Conservation (phyloP, 2,888 invertebrate species). For the Xanthorhoe designata region DNA sequence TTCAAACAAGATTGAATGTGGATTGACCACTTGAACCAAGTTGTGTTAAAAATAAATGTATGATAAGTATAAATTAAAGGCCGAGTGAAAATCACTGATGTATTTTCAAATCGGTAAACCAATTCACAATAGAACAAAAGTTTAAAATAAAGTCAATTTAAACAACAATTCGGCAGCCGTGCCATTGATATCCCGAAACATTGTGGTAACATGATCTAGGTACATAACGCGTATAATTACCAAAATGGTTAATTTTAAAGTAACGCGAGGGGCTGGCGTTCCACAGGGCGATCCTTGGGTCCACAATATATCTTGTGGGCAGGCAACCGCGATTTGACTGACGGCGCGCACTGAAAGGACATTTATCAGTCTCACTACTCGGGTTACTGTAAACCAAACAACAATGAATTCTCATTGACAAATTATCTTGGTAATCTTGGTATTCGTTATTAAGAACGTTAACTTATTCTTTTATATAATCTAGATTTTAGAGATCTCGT, state of each 20-base stretch:
- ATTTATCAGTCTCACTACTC: slow-evolving; percentile 84
- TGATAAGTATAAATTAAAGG: not conserved
- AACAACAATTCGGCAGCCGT: slow-evolving; percentile 9
- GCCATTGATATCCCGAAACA: slow-evolving; percentile 32
- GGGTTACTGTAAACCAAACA: slow-evolving; percentile 84
- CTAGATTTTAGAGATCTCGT: no score
- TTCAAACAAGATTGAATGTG: no score
- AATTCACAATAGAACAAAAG: not conserved
- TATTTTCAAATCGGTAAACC: not conserved
- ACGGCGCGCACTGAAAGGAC: slow-evolving; percentile 84
- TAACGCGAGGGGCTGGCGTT: slow-evolving; percentile 68
- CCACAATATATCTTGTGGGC: slow-evolving; percentile 84
- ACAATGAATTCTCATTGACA: slow-evolving; percentile 85
- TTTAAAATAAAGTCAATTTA: slow-evolving; percentile 6
- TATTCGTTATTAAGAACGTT: slow-evolving; percentile 41
- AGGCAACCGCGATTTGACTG: slow-evolving; percentile 85
- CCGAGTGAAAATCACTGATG: not conserved
- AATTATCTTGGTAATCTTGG: slow-evolving; percentile 78
- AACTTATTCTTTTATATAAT: slow-evolving; percentile 73
- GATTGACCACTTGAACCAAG: no score
- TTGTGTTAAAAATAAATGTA: not conserved
- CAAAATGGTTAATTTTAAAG: slow-evolving; percentile 79
- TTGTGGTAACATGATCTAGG: slow-evolving; percentile 44
- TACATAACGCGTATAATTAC: slow-evolving; percentile 57
- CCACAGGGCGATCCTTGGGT: slow-evolving; percentile 76